These are phyloP conservation scores for Datnioides undecimradiatus DNA, from an alignment of 2,113 vertebrate species.

Conservation along the genomic window DNA sequence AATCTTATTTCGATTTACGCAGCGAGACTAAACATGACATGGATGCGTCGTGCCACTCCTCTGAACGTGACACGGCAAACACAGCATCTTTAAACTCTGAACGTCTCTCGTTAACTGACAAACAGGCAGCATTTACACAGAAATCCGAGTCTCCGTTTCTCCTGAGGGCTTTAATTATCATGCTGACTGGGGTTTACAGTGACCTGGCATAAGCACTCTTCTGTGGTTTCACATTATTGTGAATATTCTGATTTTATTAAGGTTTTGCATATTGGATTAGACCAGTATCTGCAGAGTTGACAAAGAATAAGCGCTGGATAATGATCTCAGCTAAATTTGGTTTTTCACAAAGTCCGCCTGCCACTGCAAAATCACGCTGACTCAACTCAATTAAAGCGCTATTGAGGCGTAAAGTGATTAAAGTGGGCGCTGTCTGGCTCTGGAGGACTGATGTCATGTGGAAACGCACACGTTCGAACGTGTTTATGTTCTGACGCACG, in stretches of 20 bases:
- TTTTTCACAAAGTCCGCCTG: too few relatives aligned
- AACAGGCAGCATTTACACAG: neutral
- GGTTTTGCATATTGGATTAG: neutral
- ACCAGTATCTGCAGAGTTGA: neutral
- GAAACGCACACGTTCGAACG: neutral
- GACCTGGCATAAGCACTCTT: neutral
- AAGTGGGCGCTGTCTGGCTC: too few relatives aligned
- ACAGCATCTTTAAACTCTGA: neutral
- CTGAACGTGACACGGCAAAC: neutral
- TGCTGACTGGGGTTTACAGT: neutral
- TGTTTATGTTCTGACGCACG: too few relatives aligned
- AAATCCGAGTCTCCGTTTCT: neutral
- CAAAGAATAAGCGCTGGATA: accelerated
- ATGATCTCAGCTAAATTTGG: neutral
- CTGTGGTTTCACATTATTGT: neutral
- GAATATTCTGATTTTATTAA: neutral
- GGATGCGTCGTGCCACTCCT: neutral
- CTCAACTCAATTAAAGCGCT: neutral
- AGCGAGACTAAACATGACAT: neutral
- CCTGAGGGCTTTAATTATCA: neutral
- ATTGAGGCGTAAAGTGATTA: neutral
- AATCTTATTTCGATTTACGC: constrained; percentile 22
- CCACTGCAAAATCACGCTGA: too few relatives aligned
- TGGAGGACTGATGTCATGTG: neutral
- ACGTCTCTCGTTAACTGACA: neutral